phyloP scores from a whole-genome alignment of 2,888 invertebrate species.

The Standfussiana lucernea region DNA sequence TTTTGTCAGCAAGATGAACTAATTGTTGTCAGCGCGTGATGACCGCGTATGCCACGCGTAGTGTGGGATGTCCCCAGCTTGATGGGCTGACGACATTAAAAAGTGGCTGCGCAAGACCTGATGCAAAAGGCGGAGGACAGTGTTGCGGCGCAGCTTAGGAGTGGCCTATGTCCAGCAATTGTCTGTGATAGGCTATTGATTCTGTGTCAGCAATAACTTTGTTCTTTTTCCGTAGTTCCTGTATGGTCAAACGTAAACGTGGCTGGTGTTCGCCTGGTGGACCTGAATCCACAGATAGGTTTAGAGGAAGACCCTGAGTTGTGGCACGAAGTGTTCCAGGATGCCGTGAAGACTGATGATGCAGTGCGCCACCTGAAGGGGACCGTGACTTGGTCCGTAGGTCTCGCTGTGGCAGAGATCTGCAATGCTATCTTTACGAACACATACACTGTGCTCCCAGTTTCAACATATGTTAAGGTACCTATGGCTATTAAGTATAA shows the following conservation, averaged over 20 bases:
- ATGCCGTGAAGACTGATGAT: constrained; percentile 50
- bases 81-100: background rate
- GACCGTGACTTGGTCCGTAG: constrained; percentile 95
- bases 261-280: constrained; percentile 91
- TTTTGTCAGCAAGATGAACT: background rate
- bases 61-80: too few species aligned
- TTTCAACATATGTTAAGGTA: constrained; percentile 63
- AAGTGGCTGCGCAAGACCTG: background rate
- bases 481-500: background rate
- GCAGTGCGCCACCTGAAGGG: constrained; percentile 57
- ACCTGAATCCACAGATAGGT: constrained; percentile 92
- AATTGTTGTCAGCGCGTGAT: background rate
- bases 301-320: constrained; percentile 92
- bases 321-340: constrained; percentile 89
- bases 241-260: constrained; percentile 92
- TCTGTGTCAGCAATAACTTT: background rate
- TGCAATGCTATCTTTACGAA: constrained; percentile 91
- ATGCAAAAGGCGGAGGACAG: background rate
- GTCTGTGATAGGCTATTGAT: background rate
- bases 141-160: background rate
- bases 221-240: constrained; percentile 57
- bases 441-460: constrained; percentile 46
- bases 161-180: background rate
- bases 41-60: too few species aligned
- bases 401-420: constrained; percentile 92